A percentile compares a stretch with the other conserved stretches of the same genome.
These are phyloP conservation scores for Blomia tropicalis DNA, from an alignment of 2,888 invertebrate genomes.

Conservation along the genomic window DNA sequence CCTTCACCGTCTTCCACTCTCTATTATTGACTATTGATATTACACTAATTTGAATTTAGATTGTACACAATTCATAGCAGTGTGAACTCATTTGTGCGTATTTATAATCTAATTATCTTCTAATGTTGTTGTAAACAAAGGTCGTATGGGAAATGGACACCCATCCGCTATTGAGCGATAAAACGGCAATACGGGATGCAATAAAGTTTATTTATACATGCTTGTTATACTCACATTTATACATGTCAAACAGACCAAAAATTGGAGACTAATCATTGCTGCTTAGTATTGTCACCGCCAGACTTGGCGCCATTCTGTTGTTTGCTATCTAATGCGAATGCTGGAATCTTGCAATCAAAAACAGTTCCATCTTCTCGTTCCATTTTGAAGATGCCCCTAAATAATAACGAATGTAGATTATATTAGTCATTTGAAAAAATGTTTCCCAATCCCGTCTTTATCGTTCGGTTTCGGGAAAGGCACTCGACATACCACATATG, in stretches of 20 bases:
- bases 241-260: background rate
- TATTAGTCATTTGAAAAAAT: background rate
- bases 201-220: constrained; percentile 1
- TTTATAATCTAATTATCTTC: too few species aligned
- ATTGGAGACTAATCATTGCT: background rate
- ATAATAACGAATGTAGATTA: too few species aligned
- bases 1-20: background rate
- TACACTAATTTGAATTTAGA: background rate
- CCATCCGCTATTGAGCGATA: too few species aligned
- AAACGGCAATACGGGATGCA: too few species aligned
- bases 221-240: background rate
- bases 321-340: constrained; percentile 89
- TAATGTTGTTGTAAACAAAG: too few species aligned
- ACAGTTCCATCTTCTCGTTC: constrained; percentile 90
- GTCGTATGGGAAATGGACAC: too few species aligned
- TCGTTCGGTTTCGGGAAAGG: too few species aligned
- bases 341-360: constrained; percentile 93
- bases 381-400: constrained; percentile 87
- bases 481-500: constrained; percentile 86
- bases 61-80: too few species aligned
- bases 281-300: background rate
- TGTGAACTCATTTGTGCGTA: too few species aligned
- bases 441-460: background rate
- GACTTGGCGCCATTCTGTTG: constrained; percentile 32
- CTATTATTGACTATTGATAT: too few species aligned